Evolutionary conservation across 2,888 invertebrate species (phyloP).

Genomic region (Myopa testacea): DNA sequence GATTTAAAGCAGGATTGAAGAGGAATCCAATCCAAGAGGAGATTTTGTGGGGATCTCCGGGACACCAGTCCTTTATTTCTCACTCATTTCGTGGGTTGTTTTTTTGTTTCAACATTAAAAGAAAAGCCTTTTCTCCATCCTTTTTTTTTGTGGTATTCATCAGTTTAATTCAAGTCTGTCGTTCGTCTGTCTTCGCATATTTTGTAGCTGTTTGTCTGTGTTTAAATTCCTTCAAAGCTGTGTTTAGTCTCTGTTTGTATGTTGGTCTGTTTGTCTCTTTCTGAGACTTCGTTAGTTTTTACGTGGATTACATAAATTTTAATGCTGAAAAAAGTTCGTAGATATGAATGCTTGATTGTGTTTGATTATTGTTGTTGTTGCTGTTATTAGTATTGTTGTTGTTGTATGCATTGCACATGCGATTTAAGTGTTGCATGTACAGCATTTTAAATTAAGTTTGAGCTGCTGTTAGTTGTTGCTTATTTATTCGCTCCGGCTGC

Average conservation of each 20-base stretch:
- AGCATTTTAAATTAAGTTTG: conserved; percentile 30
- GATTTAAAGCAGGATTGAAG: no score
- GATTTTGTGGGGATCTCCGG: no score
- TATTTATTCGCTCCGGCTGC: neutral
- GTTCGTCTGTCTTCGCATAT: no score
- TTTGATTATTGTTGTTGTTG: neutral
- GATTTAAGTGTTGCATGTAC: conserved; percentile 27
- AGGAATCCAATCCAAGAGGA: no score
- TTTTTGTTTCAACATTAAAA: no score
- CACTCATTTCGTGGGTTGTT: no score
- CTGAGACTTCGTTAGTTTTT: neutral
- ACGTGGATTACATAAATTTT: conserved; percentile 5
- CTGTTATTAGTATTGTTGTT: neutral
- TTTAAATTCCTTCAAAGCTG: neutral
- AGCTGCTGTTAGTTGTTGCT: conserved; percentile 18
- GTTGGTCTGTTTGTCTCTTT: neutral
- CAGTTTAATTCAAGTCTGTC: no score
- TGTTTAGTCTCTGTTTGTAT: neutral
- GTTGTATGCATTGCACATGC: neutral
- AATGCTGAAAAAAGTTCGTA: neutral
- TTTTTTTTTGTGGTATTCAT: no score
- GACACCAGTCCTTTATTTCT: no score
- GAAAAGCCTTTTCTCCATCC: no score
- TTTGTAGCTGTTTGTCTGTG: neutral
- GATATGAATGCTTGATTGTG: neutral